Evolutionary conservation across 1,140 invertebrate genomes (phyloP), one percentile per base, ranked within the genome.

Genomic region (Cyphomyrmex costatus): DNA sequence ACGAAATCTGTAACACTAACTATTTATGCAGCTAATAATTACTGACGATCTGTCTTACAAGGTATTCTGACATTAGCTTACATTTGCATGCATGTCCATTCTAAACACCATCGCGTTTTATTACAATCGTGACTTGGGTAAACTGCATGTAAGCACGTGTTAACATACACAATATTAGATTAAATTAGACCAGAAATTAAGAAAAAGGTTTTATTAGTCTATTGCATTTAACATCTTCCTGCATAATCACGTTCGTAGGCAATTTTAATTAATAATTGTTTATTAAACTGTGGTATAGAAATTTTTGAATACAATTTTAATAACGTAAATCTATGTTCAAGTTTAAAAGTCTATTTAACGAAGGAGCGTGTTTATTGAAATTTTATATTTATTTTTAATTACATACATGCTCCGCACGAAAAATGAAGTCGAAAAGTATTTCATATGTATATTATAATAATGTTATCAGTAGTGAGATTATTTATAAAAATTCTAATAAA

Each of bases 1-100:
- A 16, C 30, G 16, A 80, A 53, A 53, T 80, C 21, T 68, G 21
- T 61, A 27, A 77, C 63, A 19, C 21, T 27, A 16, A 16, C 21
- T 42, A 16, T 63, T 77, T 77, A 77, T 63, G 58, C 24, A 77
- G n/a, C 3, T 42, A 16, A n/a, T 36, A 74, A 36, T 80, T 70
- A 78, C 36, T 5, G 14, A 6, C 7, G 19, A 24, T 51, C 36
- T 77, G 30, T 65, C 8, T 19, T 78, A 21, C 21, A 65, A 77
- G 63, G 24, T 46, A 77, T n/a, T 42, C 16, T 16, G 16, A 30
- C 16, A 27, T 65, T 78, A 78, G 27, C 24, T 78, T 61, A 19
- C 24, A 14, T 65, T 65, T 5, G 58, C 76, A 63, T 42, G 12
- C 6, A 46, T 21, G 3, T n/a, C 24, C 10, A 19, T 21, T 24